Base-by-base conservation (phyloP, 2,888 invertebrate genomes). In the Heteromurus nitidus region DNA sequence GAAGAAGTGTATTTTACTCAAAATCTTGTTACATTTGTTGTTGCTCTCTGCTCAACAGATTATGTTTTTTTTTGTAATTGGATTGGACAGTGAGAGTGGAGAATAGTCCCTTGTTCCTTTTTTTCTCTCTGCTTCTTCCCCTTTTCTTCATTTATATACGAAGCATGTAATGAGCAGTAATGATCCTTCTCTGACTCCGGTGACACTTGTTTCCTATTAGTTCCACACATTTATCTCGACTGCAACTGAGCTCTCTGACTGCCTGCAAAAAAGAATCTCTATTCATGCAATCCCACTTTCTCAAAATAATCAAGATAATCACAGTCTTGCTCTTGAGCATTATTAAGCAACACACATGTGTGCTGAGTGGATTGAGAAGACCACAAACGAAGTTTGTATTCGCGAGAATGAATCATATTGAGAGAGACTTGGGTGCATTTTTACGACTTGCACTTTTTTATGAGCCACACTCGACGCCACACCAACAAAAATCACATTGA, bases 191-290 rank as follows among this genome's bases (percentile, higher is more conserved):
- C 26, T 58, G 58, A 58, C 58, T 58, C 62, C 18, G 18, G 31
- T 62, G 62, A 62, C 62, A 31, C 62, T 62, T 62, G 62, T 62
- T 62, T 62, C 62, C 5, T 3, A 62, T 55, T 55, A 55, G 55
- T 26, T 55, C 24, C 13, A 24, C 55, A 55, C n/a, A 22, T 1
- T 24, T 55, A 20, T 24, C 24, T 11, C n/a, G 3, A 11, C n/a
- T 16, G 7, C 5, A 36, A 36, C 5, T 9, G 36, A 36, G 13
- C 13, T 36, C 36, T 36, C 13, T 36, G 36, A 36, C 5, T 13
- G n/a, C n/a, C 7, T 9, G 36, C 5, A 36, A 36, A 36, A 36
- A 36, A 36, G 5, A 36, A 36, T 36, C n/a, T 36, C 36, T 36
- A 36, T n/a, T n/a, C 5, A 36, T 36, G 36, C 13, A 5, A 36